Evolutionary conservation across 2,797 vertebrate genomes (phyloP).

Genomic region (Eupleurogrammus muticus): DNA sequence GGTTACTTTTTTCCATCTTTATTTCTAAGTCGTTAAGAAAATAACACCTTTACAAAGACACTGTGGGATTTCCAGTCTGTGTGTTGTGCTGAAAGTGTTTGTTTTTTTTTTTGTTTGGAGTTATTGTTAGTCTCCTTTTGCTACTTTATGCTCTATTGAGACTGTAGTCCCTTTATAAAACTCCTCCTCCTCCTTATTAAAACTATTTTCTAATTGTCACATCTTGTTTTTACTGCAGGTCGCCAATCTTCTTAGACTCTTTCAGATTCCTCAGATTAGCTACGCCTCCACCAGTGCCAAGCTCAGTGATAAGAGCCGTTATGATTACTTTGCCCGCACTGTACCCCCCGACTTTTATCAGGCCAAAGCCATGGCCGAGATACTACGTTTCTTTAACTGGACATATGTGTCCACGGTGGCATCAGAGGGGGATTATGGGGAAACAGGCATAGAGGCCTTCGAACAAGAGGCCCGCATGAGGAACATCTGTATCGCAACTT

Average conservation of each 20-base stretch:
- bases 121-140: background rate
- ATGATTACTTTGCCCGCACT: slow-evolving; percentile 96
- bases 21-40: slow-evolving; percentile 2
- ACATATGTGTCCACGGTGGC: slow-evolving; percentile 98
- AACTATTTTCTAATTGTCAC: slow-evolving; percentile 11
- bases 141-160: slow-evolving; percentile 1
- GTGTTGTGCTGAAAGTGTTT: slow-evolving; percentile 6
- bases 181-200: background rate
- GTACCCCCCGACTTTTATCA: slow-evolving; percentile 99
- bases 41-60: background rate
- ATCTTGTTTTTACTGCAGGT: slow-evolving; percentile 82
- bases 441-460: slow-evolving; percentile 97
- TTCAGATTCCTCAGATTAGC: slow-evolving; percentile 99
- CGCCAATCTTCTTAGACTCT: slow-evolving; percentile 96
- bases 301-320: slow-evolving; percentile 96
- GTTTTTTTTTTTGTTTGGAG: slow-evolving; percentile 7
- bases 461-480: slow-evolving; percentile 96
- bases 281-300: slow-evolving; percentile 99
- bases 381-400: slow-evolving; percentile 97
- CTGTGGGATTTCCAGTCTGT: background rate
- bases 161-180: background rate
- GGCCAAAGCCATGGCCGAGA: slow-evolving; percentile 99
- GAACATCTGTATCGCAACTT: slow-evolving; percentile 98
- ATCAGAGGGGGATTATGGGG: slow-evolving; percentile 96
- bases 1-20: background rate